Evolutionary conservation across 2,888 invertebrate genomes (phyloP), one percentile per base, ranked within the genome.

Genomic region (Ormyrus nitidulus): DNA sequence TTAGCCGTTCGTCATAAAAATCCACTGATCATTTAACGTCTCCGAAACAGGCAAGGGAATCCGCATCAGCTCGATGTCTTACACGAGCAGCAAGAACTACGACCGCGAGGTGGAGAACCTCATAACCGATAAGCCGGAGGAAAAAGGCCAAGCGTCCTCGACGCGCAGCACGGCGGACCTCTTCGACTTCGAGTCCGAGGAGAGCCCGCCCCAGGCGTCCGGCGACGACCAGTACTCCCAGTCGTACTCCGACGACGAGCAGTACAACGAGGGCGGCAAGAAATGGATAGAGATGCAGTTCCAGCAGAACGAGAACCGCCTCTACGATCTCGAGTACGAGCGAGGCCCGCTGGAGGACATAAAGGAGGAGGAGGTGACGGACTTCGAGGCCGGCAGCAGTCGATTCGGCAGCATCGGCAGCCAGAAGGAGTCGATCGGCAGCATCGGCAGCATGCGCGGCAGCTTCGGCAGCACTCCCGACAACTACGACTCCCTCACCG

Each of bases 381-480:
- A 96, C 87, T 95, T 96, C 87, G 96, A 97, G 88, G 92, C 93
- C 0, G 92, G 93, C 81, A 95, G 94, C 49, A 94, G 94, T 84
- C 92, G 95, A 87, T 94, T 95, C 82, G 95, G 95, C n/a, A 95
- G 95, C 86, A 91, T 95, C 71, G 95, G 95, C 71, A 95, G 95
- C 46, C 95, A 95, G 86, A 95, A 95, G 84, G 95, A 95, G 86
- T 95, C 95, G 0, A 94, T 96, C 69, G 96, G 96, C 54, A 96
- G 96, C 84, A 90, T 93, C 56, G 92, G 92, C 5, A 96, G 96
- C 85, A 94, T 96, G 86, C 95, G 96, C 86, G 97, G 97, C 86
- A 97, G 97, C 0, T 95, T 95, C 81, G 97, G 97, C 7, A 98
- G 97, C 86, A 96, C 98, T 0, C 98, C 98, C 0, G 98, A 98